Conservation (phyloP, 2,797 vertebrate species). For the Crax fasciolata region DNA sequence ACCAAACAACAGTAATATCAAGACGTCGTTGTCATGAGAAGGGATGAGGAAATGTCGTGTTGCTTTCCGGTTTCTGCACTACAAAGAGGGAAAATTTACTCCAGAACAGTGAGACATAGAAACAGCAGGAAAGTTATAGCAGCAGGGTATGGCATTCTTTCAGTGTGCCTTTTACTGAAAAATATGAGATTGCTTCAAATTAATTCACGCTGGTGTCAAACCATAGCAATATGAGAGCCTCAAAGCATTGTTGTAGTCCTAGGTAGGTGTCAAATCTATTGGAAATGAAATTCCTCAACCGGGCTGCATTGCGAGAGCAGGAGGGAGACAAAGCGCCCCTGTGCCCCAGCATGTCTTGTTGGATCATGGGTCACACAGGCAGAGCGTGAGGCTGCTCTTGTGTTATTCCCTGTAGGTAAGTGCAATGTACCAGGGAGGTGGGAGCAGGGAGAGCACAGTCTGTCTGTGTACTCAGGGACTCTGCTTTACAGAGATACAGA, state of each 20-base stretch:
- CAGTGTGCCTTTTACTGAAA: background rate
- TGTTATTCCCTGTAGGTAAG: background rate
- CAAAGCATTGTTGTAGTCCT: background rate
- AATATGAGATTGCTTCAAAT: background rate
- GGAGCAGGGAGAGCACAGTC: background rate
- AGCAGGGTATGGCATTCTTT: background rate
- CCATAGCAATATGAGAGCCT: background rate
- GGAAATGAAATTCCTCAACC: background rate
- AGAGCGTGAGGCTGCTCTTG: background rate
- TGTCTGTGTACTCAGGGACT: background rate
- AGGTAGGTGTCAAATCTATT: background rate
- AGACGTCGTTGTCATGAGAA: background rate
- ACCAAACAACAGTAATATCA: background rate
- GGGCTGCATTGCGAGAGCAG: background rate
- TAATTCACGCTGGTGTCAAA: background rate
- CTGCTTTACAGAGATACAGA: background rate
- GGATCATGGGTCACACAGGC: rapidly evolving
- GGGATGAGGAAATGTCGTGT: background rate
- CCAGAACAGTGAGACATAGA: background rate
- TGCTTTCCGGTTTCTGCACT: background rate
- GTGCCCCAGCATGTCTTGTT: background rate
- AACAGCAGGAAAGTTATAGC: background rate
- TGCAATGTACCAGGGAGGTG: background rate
- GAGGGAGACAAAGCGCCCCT: background rate
- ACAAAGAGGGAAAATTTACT: background rate